Evolutionary conservation across 2,888 invertebrate genomes (phyloP).

Genomic region (Cataglyphis albicans): DNA sequence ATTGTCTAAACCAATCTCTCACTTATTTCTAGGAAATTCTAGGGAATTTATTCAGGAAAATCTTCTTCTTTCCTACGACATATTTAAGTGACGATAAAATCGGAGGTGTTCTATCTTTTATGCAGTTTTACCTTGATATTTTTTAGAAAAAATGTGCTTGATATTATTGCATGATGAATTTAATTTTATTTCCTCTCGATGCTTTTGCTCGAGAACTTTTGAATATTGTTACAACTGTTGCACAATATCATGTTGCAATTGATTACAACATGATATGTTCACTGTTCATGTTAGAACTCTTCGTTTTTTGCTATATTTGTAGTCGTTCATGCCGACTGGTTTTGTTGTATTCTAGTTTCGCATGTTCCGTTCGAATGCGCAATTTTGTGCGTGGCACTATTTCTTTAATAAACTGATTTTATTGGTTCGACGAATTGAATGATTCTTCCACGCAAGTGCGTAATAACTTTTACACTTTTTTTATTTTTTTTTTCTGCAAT

Average conservation of each 20-base stretch:
- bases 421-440: background rate
- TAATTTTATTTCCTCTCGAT: background rate
- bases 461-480: background rate
- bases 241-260: background rate
- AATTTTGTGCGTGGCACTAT: background rate
- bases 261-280: background rate
- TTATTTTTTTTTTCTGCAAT: background rate
- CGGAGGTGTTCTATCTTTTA: too few relatives aligned
- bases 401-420: background rate
- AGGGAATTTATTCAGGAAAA: too few relatives aligned
- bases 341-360: background rate
- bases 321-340: background rate
- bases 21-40: too few relatives aligned
- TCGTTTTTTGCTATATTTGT: background rate
- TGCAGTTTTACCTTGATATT: background rate
- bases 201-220: background rate
- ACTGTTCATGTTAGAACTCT: background rate
- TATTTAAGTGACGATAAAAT: too few relatives aligned
- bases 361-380: background rate
- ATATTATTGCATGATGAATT: background rate
- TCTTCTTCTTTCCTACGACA: too few relatives aligned
- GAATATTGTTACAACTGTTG: background rate
- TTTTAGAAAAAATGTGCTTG: background rate
- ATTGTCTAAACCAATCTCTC: too few relatives aligned
- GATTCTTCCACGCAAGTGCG: background rate